A percentile compares a stretch with the other conserved stretches of the same genome.
phyloP scores from a whole-genome alignment of 1,140 invertebrate genomes.

The Formica selysi region DNA sequence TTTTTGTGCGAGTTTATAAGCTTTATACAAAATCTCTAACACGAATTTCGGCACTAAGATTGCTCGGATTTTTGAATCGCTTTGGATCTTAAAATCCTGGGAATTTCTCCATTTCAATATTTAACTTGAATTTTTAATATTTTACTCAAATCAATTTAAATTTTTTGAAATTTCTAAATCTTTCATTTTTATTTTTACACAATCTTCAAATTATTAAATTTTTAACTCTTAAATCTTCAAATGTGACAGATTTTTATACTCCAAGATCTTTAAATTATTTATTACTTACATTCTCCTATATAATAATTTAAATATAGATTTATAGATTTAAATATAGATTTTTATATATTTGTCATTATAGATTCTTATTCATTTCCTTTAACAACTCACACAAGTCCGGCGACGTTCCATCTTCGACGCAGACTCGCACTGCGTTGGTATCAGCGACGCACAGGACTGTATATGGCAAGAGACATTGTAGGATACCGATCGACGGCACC shows the following conservation, averaged over 20 bases:
- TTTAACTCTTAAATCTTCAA: neutral
- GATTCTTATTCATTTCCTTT: slow-evolving; percentile 24
- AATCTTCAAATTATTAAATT: neutral
- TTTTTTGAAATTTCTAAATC: neutral
- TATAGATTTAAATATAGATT: neutral
- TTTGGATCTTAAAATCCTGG: neutral
- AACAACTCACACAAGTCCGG: slow-evolving; percentile 84
- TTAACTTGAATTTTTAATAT: neutral
- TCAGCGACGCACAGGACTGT: slow-evolving; percentile 85
- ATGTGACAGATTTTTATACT: neutral
- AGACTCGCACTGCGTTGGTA: slow-evolving; percentile 82
- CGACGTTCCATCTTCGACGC: slow-evolving; percentile 80
- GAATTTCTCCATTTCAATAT: neutral
- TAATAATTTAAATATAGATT: slow-evolving; percentile 4
- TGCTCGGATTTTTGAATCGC: neutral
- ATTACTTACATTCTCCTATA: neutral
- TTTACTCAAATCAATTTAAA: neutral
- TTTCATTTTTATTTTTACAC: neutral
- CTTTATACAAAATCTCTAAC: slow-evolving; percentile 35
- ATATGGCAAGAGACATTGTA: slow-evolving; percentile 87
- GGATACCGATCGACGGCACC: slow-evolving; percentile 80
- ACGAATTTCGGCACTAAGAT: neutral
- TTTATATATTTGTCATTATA: neutral
- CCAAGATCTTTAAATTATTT: neutral
- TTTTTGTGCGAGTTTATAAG: slow-evolving; percentile 59